Percentiles rank a stretch among this genome's conserved stretches.
These are phyloP conservation scores for Galaxias olidus DNA, from an alignment of 2,797 vertebrate species.

Conservation along the genomic window DNA sequence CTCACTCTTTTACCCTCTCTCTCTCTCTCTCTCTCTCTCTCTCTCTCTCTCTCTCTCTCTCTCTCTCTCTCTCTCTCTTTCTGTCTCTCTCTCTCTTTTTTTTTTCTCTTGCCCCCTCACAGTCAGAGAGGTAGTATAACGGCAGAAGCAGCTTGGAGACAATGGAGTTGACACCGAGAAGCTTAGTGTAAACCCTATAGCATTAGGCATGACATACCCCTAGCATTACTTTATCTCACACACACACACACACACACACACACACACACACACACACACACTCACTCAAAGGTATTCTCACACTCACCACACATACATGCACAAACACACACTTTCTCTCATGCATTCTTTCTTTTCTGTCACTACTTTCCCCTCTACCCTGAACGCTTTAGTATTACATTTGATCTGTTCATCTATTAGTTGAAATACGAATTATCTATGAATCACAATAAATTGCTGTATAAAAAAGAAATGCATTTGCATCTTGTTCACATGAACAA, in stretches of 20 bases:
- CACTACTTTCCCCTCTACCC: neutral
- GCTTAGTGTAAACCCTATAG: neutral
- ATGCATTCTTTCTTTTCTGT: neutral
- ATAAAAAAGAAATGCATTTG: too few species aligned
- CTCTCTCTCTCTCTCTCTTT: neutral
- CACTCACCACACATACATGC: neutral
- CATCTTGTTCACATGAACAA: too few species aligned
- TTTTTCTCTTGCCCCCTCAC: neutral
- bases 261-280: neutral
- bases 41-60: slow-evolving; percentile 11
- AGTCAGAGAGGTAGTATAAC: too few species aligned
- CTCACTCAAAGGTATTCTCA: neutral
- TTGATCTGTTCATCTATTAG: too few species aligned
- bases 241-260: neutral
- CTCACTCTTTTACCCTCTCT: neutral
- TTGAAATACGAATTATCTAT: too few species aligned
- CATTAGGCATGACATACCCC: neutral
- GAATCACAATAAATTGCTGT: too few species aligned
- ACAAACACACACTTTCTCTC: neutral
- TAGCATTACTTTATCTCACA: too few species aligned
- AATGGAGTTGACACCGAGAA: too few species aligned
- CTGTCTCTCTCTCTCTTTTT: neutral
- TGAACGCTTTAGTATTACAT: too few species aligned
- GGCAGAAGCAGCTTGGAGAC: too few species aligned
- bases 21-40: slow-evolving; percentile 1